Evolutionary conservation across 2,113 vertebrate species (phyloP).

Genomic region (Lepisosteus oculatus): DNA sequence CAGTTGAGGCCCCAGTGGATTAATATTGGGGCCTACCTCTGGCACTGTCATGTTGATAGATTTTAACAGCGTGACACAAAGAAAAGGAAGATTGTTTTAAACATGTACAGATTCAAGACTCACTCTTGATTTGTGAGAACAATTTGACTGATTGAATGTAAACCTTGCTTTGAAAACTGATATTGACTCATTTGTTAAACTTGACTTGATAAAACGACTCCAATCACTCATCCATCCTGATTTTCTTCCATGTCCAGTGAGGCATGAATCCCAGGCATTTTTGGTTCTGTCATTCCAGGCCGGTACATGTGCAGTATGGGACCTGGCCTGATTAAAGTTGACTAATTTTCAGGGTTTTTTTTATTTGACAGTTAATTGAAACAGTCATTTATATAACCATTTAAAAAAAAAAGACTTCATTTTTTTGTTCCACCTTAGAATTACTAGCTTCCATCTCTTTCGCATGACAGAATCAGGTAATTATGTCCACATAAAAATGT

Average conservation of each 20-base stretch:
- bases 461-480: conserved; percentile 42
- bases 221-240: conserved; percentile 52
- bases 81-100: conserved; percentile 66
- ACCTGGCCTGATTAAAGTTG: conserved; percentile 13
- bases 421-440: conserved; percentile 24
- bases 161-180: conserved; percentile 54
- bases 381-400: conserved; percentile 34
- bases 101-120: conserved; percentile 69
- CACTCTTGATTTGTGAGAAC: conserved; percentile 52
- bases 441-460: conserved; percentile 34
- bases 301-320: background rate
- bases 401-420: background rate
- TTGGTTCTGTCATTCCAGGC: background rate
- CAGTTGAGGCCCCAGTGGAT: conserved; percentile 62
- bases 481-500: conserved; percentile 42
- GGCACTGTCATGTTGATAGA: conserved; percentile 70
- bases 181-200: conserved; percentile 65
- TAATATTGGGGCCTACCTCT: conserved; percentile 61
- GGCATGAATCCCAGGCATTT: conserved; percentile 25
- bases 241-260: conserved; percentile 34
- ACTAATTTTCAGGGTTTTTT: conserved; percentile 5
- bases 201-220: conserved; percentile 63
- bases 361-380: conserved; percentile 17
- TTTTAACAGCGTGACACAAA: conserved; percentile 56
- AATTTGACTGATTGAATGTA: conserved; percentile 57